Evolutionary conservation across 2,888 invertebrate genomes (phyloP), one percentile per base, ranked within the genome.

Genomic region (Drosophila melanosoma): DNA sequence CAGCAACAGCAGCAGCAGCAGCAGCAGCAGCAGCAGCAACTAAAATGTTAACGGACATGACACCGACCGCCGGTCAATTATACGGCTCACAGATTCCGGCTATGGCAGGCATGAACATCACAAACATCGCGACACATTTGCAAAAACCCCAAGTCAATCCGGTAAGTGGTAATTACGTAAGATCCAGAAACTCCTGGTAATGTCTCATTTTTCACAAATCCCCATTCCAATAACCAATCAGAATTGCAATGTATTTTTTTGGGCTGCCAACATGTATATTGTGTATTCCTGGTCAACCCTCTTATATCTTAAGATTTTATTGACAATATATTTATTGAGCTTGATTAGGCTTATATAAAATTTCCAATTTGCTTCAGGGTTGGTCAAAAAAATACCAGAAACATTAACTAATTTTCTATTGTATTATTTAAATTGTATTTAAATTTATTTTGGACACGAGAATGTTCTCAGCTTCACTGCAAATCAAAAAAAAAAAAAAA

Each of bases 31-130:
- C 65, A 54, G 59, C 65, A 61, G 56, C 67, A 76, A 62, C 69
- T 57, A 91, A 85, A 66, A 95, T 95, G 95, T 92, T 95, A 91
- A 95, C 95, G 83, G 95, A 95, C 92, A 94, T 95, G 94, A 94
- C 94, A 86, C 94, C 95, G 88, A 94, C 94, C 89, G 94, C 94
- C 83, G 94, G 95, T 76, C 95, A 95, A 91, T 93, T 95, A 76
- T 95, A 95, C 88, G 94, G 95, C 76, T 94, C 94, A 73, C 95
- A 95, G 90, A 94, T 95, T 88, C 94, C 94, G 65, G 94, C 94
- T 49, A 95, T 95, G 94, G 81, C 78, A 17, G 94, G 94, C 79
- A 94, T 95, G 94, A 94, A 95, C 90, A 94, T 95, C 74, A 90
- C 91, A 74, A 93, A 93, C 80, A 93, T 93, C 58, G 90, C 93